Evolutionary conservation across 2,797 vertebrate species (phyloP).

Genomic region (Sebastes iracundus): DNA sequence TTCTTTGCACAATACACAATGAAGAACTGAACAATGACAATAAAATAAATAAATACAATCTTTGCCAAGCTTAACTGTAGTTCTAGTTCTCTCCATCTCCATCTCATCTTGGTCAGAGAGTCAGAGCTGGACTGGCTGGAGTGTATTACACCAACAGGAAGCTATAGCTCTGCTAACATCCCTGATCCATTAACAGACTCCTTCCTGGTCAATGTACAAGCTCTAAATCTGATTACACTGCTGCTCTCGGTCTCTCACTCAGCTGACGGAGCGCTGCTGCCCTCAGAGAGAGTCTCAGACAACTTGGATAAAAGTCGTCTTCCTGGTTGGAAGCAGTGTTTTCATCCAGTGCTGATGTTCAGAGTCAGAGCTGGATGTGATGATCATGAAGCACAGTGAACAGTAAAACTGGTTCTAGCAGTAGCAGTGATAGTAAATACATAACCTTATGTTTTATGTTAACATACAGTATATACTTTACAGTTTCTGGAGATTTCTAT

Average conservation of each 20-base stretch:
- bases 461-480: too few relatives aligned
- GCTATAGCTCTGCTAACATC: not conserved
- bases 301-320: too few relatives aligned
- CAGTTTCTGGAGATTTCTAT: not conserved
- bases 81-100: too few relatives aligned
- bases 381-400: not conserved
- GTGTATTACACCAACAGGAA: constrained; percentile 33
- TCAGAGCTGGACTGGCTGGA: constrained; percentile 9
- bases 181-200: constrained; percentile 33
- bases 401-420: not conserved
- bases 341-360: not conserved
- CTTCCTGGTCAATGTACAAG: constrained; percentile 10
- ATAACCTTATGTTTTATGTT: too few relatives aligned
- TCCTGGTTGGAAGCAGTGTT: not conserved
- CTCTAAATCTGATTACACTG: constrained; percentile 17
- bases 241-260: not conserved
- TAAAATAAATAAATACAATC: not conserved
- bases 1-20: not conserved
- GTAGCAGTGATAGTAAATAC: not conserved
- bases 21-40: too few relatives aligned
- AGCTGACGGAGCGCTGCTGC: not conserved
- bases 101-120: not conserved
- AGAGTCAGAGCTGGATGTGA: not conserved
- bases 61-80: not conserved
- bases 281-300: not conserved